These are phyloP conservation scores for Sus scrofa DNA, from an alignment of 2,113 vertebrate genomes.

Conservation along the genomic window T2T-Sscrofa CM000814.6:8077001-8077500, in stretches of 20 bases:
- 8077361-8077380: background rate
- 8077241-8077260: background rate
- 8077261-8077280: background rate
- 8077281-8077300: background rate
- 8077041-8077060: background rate
- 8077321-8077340: background rate
- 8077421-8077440: background rate
- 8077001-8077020: background rate
- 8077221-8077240: background rate
- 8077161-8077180: background rate
- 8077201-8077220: background rate
- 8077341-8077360: background rate
- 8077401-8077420: background rate
- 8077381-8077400: background rate
- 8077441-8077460: background rate
- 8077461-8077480: background rate
- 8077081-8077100: too few species aligned
- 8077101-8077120: background rate
- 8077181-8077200: background rate
- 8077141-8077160: background rate
- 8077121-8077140: background rate
- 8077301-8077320: background rate
- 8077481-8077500: background rate
- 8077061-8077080: background rate
- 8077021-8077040: background rate